These are phyloP conservation scores for Cephalophus harveyi DNA, from an alignment of 2,113 vertebrate species.

Conservation along the genomic window DNA sequence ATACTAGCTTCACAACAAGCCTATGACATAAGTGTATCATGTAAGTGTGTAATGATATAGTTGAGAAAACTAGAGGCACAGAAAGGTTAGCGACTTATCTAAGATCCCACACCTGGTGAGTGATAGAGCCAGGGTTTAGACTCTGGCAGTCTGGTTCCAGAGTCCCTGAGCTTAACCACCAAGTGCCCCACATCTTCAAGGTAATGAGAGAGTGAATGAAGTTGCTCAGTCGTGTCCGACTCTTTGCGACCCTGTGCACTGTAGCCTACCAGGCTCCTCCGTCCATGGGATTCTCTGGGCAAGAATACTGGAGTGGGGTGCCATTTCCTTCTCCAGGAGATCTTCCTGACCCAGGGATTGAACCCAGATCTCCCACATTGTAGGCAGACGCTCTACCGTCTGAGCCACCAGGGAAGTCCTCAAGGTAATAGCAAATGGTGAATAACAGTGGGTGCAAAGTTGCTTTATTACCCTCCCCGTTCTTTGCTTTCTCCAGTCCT, in stretches of 20 bases:
- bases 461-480: neutral
- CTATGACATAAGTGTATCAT: neutral
- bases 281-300: too few species aligned
- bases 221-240: too few species aligned
- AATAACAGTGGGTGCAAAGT: too few species aligned
- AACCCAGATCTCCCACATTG: too few species aligned
- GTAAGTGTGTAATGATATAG: neutral
- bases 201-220: neutral
- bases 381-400: accelerated
- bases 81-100: neutral
- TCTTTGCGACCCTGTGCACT: too few species aligned
- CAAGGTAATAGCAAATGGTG: neutral
- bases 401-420: neutral
- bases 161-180: neutral
- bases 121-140: neutral
- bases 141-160: neutral
- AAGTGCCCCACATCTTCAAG: neutral
- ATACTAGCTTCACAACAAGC: neutral
- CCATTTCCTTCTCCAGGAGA: too few species aligned
- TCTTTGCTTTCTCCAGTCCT: neutral
- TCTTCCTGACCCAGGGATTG: too few species aligned
- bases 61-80: neutral
- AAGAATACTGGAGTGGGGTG: too few species aligned
- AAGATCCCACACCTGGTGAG: neutral
- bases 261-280: too few species aligned